Evolutionary conservation across 2,797 vertebrate genomes (phyloP).

Genomic region (Cebuella pygmaea): DNA sequence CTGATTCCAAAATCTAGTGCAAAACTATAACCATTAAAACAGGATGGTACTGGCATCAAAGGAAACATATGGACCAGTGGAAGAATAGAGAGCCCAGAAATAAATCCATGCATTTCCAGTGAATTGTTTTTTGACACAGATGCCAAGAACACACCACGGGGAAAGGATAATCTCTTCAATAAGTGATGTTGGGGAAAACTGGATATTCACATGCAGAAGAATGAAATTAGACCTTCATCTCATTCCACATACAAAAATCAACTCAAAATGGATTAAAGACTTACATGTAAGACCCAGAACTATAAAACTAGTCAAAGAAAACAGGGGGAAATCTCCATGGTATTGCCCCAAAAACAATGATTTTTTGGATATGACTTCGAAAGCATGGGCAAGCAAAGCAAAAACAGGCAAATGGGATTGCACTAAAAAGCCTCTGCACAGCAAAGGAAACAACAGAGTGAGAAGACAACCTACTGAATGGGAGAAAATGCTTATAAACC

Average conservation of each 20-base stretch:
- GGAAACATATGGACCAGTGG: not conserved
- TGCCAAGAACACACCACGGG: not conserved
- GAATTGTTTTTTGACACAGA: not conserved
- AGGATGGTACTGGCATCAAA: not conserved
- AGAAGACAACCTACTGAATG: not conserved
- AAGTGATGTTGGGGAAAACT: not conserved
- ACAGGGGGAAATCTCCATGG: not conserved
- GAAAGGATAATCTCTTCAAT: not conserved
- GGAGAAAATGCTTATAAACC: not conserved
- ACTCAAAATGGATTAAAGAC: not conserved
- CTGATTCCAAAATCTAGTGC: not conserved
- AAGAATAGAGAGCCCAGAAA: not conserved
- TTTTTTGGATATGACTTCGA: not conserved
- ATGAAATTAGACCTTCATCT: not conserved
- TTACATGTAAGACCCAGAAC: not conserved
- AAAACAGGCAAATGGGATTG: not conserved
- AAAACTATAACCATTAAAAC: not conserved
- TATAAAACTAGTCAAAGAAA: not conserved
- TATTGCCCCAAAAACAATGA: not conserved
- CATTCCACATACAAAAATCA: not conserved
- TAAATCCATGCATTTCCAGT: not conserved
- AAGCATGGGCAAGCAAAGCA: not conserved
- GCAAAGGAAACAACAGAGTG: not conserved
- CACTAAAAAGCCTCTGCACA: not conserved
- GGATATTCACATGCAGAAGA: not conserved